Percentiles rank a stretch among this genome's conserved stretches.
These are phyloP conservation scores for Urechis unicinctus DNA, from an alignment of 2,888 invertebrate genomes.

Conservation along the genomic window DNA sequence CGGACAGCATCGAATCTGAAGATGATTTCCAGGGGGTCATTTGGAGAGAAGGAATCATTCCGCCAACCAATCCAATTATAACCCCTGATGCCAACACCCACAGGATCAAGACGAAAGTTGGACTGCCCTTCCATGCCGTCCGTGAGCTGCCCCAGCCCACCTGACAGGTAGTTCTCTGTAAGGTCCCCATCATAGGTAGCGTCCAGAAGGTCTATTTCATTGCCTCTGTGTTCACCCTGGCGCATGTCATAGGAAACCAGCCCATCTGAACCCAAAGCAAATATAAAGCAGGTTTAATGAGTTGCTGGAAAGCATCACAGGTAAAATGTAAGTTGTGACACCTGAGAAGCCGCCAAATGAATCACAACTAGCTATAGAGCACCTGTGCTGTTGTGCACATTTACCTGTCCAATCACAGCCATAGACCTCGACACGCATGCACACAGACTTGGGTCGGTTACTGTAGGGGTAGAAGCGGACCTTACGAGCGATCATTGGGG, in stretches of 20 bases:
- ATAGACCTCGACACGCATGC: slow-evolving; percentile 81
- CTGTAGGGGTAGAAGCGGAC: slow-evolving; percentile 79
- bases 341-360: neutral
- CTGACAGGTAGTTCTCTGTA: slow-evolving; percentile 55
- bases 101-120: slow-evolving; percentile 63
- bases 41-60: slow-evolving; percentile 21
- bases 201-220: slow-evolving; percentile 76
- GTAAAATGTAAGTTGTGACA: neutral
- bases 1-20: slow-evolving; percentile 84
- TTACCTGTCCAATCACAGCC: slow-evolving; percentile 64
- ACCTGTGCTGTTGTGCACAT: neutral
- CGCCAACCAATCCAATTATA: slow-evolving; percentile 90
- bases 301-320: neutral
- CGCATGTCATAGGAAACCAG: slow-evolving; percentile 82
- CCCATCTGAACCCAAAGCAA: slow-evolving; percentile 60
- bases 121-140: slow-evolving; percentile 75
- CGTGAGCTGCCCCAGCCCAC: slow-evolving; percentile 75
- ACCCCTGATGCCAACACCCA: slow-evolving; percentile 45
- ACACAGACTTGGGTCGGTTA: slow-evolving; percentile 72
- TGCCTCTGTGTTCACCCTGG: slow-evolving; percentile 75
- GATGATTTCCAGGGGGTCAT: slow-evolving; percentile 63
- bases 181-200: slow-evolving; percentile 70
- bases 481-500: slow-evolving; percentile 78
- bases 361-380: neutral
- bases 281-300: no score